phyloP scores from a whole-genome alignment of 92 coral and sea anemone genomes.

The Hydrozoanthus gracilis region DNA sequence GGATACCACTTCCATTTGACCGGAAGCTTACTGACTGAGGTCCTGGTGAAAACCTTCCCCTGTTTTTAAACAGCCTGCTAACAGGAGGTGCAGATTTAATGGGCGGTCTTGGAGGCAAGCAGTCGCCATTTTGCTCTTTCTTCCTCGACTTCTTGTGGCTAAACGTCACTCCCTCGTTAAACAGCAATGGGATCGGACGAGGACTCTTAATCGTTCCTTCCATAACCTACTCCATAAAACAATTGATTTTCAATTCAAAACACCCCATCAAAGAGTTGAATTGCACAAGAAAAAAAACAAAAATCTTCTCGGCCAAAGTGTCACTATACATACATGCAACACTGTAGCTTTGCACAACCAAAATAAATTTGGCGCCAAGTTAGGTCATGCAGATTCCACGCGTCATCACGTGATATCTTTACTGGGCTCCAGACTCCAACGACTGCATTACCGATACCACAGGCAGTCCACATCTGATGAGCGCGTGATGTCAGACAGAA shows the following conservation, averaged over 20 bases:
- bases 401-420: neutral
- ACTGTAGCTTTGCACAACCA: neutral
- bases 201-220: constrained; percentile 87
- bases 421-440: constrained; percentile 24
- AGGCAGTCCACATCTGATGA: too few relatives aligned
- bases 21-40: constrained; percentile 94
- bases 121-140: constrained; percentile 67
- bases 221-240: constrained; percentile 53
- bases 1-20: constrained; percentile 90
- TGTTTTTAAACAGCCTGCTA: constrained; percentile 94
- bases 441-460: neutral
- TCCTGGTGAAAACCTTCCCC: constrained; percentile 77
- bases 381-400: constrained; percentile 37
- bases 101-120: constrained; percentile 97
- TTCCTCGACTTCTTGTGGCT: constrained; percentile 91
- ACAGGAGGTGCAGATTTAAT: constrained; percentile 99
- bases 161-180: constrained; percentile 86
- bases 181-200: constrained; percentile 88
- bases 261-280: constrained; percentile 49
- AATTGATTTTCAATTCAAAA: constrained; percentile 26
- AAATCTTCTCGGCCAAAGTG: neutral
- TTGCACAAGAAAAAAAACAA: neutral
- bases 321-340: neutral
- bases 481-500: too few relatives aligned
- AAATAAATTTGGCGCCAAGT: constrained; percentile 97